Evolutionary conservation across 2,797 vertebrate species (phyloP), one percentile per base, ranked within the genome.

Genomic region (Hybognathus amarus): DNA sequence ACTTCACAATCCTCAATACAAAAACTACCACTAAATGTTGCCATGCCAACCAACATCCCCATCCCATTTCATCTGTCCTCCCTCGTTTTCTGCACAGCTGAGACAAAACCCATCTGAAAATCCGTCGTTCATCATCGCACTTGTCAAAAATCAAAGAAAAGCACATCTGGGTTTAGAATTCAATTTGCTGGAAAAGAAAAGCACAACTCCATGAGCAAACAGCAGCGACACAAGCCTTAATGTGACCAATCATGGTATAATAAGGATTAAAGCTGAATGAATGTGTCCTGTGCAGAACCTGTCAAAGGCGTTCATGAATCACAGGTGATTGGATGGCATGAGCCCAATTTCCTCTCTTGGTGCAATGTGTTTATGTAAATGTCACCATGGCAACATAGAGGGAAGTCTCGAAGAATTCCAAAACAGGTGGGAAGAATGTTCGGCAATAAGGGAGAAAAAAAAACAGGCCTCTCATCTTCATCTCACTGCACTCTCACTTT

Each of bases 321-420:
- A 70, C 71, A 22, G 83, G 61, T 69, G 69, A 83, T 83, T 68
- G 50, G 69, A 69, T 71, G 67, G 83, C 42, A 47, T 66, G 33
- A 36, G 42, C 69, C 47, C 45, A 83, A 52, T 73, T 79, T 67
- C 79, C 70, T 67, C 56, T 52, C 63, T 61, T 78, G 38, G 45
- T 11, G 63, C 30, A 79, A 83, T 47, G 54, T 70, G 79, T 85
- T 83, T 85, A 76, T 83, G 82, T 59, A 82, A 42, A 84, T 70
- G 40, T 84, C 83, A 84, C 82, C 77, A 86, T 85, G 85, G 80
- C 70, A 86, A 86, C 83, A 82, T 75, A 61, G 38, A 76, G 18
- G 45, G 27, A 77, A 74, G 79, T 64, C 67, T 82, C 61, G 20
- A 52, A 54, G 20, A 70, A 69, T 86, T 80, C 68, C 30, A 27